These are phyloP conservation scores for Accipiter cooperii DNA, from an alignment of 2,113 vertebrate genomes.

Conservation along the genomic window DNA sequence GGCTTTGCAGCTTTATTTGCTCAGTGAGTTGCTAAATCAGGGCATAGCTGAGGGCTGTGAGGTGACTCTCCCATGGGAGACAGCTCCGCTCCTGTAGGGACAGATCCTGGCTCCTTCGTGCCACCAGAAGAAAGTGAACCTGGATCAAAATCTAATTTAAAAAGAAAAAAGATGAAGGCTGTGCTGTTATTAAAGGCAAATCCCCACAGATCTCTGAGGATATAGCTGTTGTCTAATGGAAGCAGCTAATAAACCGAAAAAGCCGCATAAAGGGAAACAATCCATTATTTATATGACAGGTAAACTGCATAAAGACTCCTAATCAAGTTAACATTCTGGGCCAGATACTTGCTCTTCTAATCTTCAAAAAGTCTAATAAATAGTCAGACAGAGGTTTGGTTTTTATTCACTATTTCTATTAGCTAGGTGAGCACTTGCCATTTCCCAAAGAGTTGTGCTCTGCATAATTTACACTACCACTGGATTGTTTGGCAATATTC, in stretches of 20 bases:
- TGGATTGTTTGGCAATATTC: neutral
- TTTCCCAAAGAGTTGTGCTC: neutral
- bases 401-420: neutral
- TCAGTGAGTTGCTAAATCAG: neutral
- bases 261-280: neutral
- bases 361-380: neutral
- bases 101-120: neutral
- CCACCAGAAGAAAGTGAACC: neutral
- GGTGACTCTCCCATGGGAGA: neutral
- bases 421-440: neutral
- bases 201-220: neutral
- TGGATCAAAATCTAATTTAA: slow-evolving; percentile 19
- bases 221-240: slow-evolving; percentile 1
- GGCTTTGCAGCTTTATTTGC: neutral
- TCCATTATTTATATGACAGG: slow-evolving; percentile 44
- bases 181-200: neutral
- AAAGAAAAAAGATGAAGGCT: neutral
- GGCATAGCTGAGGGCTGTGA: neutral
- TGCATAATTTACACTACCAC: neutral
- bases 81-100: neutral
- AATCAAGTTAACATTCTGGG: neutral
- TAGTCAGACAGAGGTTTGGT: neutral
- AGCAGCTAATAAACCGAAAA: slow-evolving; percentile 4
- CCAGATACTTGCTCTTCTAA: neutral
- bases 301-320: neutral